Evolutionary conservation across 2,888 invertebrate genomes (phyloP), one percentile per base, ranked within the genome.

Genomic region (Erebia epiphron): DNA sequence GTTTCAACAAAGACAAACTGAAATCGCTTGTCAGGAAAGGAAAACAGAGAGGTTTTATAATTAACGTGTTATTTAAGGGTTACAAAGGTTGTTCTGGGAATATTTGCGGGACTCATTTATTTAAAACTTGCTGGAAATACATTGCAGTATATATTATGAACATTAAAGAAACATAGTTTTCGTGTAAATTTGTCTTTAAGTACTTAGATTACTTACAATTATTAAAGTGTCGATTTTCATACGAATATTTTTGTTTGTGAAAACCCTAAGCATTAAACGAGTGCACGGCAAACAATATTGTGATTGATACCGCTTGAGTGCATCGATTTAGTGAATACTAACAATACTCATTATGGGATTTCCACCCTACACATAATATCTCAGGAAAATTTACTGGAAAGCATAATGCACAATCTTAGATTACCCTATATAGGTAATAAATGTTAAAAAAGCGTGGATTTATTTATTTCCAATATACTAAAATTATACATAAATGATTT

Each of bases 211-310:
- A n/a, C n/a, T n/a, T n/a, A n/a, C n/a, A n/a, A n/a, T n/a, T n/a
- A n/a, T n/a, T n/a, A n/a, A n/a, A n/a, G n/a, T n/a, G n/a, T n/a
- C n/a, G 35, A 26, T 26, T 26, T 26, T 26, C 26, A 26, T 26
- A 26, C 26, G 26, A 26, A 26, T 26, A 26, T 26, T 35, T 35
- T 35, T 35, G 5, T 35, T 43, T 43, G 16, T 16, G 57, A 68
- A 71, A 68, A 64, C 58, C 43, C 10, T 68, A 65, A 71, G 52
- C 71, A 68, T 68, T 63, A 68, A 67, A 71, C 64, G 63, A 71
- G 64, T 68, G 60, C 64, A 71, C 60, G 64, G 52, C 52, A 60
- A 35, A 54, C 52, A 60, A 43, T 3, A 0, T 11, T 2, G 43
- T 43, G 58, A 64, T 60, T 7, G 35, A 35, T 35, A 7, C 5